Conservation (phyloP, 2,888 invertebrate species). For the Panopea generosa region DNA sequence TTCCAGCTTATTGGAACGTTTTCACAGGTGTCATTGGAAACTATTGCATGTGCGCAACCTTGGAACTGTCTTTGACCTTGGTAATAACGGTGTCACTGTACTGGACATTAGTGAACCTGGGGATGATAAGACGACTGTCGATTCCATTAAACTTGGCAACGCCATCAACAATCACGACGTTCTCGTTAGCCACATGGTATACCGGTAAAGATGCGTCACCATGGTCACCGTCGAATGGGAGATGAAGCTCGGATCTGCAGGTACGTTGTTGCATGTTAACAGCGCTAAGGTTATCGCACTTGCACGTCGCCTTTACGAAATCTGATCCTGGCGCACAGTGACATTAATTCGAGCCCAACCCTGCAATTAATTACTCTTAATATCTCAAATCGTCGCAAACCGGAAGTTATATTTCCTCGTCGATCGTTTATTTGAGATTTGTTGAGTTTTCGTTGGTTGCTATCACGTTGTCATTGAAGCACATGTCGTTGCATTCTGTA, state of each 20-base stretch:
- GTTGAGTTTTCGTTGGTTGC: not conserved
- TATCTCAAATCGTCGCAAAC: too few relatives aligned
- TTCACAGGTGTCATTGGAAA: conserved; percentile 74
- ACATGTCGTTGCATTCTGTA: conserved; percentile 31
- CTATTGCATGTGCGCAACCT: conserved; percentile 60
- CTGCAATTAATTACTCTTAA: not conserved
- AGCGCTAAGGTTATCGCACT: not conserved
- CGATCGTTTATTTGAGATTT: too few relatives aligned
- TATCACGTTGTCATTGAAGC: conserved; percentile 21
- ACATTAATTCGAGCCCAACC: not conserved
- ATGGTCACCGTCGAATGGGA: conserved; percentile 54
- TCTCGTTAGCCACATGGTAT: conserved; percentile 48
- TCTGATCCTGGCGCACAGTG: not conserved
- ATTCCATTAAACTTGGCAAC: conserved; percentile 71
- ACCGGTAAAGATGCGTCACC: conserved; percentile 63
- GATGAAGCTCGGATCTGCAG: not conserved
- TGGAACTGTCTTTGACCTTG: conserved; percentile 66
- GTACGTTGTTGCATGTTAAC: not conserved
- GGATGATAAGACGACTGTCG: too few relatives aligned
- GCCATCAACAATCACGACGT: conserved; percentile 68
- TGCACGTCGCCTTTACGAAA: too few relatives aligned
- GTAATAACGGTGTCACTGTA: conserved; percentile 69
- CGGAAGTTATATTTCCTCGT: too few relatives aligned
- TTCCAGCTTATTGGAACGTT: conserved; percentile 68
- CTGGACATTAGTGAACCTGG: conserved; percentile 72